Evolutionary conservation across 2,888 invertebrate genomes (phyloP).

Genomic region (Horisme vitalbata): DNA sequence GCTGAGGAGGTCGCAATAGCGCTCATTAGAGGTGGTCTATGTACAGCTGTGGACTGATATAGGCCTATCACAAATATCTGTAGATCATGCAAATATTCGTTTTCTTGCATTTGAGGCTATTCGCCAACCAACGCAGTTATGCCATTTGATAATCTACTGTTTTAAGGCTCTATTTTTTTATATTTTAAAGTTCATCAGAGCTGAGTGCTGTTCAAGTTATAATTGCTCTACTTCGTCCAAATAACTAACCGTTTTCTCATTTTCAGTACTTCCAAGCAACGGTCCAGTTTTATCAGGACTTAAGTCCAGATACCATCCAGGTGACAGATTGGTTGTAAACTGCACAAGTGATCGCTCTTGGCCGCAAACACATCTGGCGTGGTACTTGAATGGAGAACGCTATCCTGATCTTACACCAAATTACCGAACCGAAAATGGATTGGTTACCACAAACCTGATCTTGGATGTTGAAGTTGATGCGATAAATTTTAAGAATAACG

Average conservation of each 20-base stretch:
- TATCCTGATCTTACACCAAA: conserved; percentile 68
- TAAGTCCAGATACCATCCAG: conserved; percentile 87
- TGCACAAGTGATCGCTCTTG: conserved; percentile 90
- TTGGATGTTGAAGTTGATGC: conserved; percentile 87
- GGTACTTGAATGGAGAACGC: conserved; percentile 92
- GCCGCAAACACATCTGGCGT: conserved; percentile 88
- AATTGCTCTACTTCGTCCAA: too few relatives aligned
- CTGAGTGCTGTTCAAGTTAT: too few relatives aligned
- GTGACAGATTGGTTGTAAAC: conserved; percentile 88
- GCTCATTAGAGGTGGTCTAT: too few relatives aligned
- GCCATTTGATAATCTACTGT: too few relatives aligned
- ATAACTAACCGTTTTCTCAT: conserved; percentile 3
- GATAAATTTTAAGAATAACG: conserved; percentile 88
- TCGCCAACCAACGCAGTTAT: too few relatives aligned
- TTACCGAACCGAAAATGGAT: conserved; percentile 67
- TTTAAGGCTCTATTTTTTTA: too few relatives aligned
- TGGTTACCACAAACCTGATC: conserved; percentile 87
- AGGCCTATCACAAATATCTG: too few relatives aligned
- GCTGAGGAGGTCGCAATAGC: too few relatives aligned
- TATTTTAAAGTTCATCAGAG: too few relatives aligned
- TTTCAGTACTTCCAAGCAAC: conserved; percentile 87
- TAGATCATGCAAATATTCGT: too few relatives aligned
- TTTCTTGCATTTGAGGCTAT: too few relatives aligned
- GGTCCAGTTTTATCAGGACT: conserved; percentile 89
- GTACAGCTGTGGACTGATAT: too few relatives aligned